Conservation (phyloP, 2,888 invertebrate species). For the Kuschelorhynchus macadamiae region DNA sequence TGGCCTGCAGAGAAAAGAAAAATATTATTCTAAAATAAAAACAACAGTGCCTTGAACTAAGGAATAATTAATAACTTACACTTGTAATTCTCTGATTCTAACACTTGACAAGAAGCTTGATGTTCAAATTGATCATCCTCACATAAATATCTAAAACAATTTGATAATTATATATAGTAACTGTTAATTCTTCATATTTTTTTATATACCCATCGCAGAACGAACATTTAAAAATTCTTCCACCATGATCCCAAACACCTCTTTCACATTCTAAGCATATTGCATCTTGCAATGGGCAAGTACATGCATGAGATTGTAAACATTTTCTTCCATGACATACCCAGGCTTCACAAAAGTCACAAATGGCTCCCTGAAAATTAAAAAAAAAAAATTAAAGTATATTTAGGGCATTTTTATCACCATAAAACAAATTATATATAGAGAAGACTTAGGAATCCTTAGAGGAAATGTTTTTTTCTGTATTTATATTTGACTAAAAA, state of each 20-base stretch:
- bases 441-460: too few relatives aligned
- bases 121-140: conserved; percentile 98
- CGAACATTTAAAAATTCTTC: conserved; percentile 90
- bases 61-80: conserved; percentile 72
- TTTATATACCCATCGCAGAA: conserved; percentile 76
- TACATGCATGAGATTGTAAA: conserved; percentile 90
- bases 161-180: neutral
- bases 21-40: too few relatives aligned
- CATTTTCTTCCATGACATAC: conserved; percentile 96
- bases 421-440: too few relatives aligned
- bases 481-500: too few relatives aligned
- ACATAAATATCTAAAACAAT: conserved; percentile 79
- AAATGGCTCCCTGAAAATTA: conserved; percentile 90
- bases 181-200: neutral
- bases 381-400: too few relatives aligned
- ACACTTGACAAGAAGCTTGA: conserved; percentile 95
- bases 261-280: conserved; percentile 93
- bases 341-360: conserved; percentile 98
- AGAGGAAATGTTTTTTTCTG: too few relatives aligned
- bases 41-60: too few relatives aligned
- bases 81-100: conserved; percentile 95
- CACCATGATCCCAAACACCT: conserved; percentile 96
- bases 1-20: conserved; percentile 74
- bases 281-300: conserved; percentile 90
- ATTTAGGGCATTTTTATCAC: too few relatives aligned